Conservation (phyloP, 2,113 vertebrate species). For the Telmatochromis sp. region DNA sequence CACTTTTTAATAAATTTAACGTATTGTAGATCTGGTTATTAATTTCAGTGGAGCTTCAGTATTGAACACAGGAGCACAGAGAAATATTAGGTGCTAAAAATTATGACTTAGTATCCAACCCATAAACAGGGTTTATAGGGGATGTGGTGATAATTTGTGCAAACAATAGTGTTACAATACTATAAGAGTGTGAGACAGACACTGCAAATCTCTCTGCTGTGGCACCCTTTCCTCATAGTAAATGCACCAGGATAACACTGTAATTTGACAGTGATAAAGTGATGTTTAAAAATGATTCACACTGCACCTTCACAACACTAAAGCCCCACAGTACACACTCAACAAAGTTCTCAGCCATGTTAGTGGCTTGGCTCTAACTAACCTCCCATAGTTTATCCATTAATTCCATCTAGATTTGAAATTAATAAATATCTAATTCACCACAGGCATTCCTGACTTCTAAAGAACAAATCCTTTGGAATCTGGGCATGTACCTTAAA, state of each 20-base stretch:
- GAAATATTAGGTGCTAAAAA: neutral
- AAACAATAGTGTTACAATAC: neutral
- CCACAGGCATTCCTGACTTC: neutral
- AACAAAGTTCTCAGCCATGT: neutral
- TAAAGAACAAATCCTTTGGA: neutral
- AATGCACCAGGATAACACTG: neutral
- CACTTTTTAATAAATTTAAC: neutral
- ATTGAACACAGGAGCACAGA: neutral
- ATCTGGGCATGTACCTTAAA: neutral
- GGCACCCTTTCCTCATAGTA: neutral
- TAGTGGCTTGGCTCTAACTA: neutral
- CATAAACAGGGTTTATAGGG: neutral
- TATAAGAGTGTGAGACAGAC: neutral
- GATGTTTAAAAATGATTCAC: constrained; percentile 30
- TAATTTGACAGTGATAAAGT: constrained; percentile 16
- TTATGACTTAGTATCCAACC: neutral
- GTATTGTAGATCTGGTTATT: neutral
- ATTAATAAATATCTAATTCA: neutral
- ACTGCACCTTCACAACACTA: neutral
- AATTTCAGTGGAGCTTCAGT: neutral
- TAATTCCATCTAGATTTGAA: neutral
- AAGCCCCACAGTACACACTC: neutral
- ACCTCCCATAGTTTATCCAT: neutral
- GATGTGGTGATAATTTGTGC: constrained; percentile 9
- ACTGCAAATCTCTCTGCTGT: neutral